phyloP scores from a whole-genome alignment of 2,888 invertebrate species.

The Nemoura dubitans region DNA sequence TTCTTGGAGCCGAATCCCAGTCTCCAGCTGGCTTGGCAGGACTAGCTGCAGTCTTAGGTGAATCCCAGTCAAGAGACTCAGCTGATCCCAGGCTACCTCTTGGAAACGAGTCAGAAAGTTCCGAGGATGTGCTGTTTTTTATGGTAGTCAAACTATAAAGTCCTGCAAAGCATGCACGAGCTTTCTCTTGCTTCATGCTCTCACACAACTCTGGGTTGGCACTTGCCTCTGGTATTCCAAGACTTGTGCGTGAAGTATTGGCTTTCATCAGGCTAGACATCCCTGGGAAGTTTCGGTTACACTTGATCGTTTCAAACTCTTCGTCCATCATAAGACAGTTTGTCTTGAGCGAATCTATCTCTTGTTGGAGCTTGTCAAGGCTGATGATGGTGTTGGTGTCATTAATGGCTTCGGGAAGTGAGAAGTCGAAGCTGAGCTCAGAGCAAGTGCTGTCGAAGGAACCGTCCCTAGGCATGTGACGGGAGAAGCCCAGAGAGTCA shows the following conservation, averaged over 20 bases:
- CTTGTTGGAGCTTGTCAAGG: constrained; percentile 54
- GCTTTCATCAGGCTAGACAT: constrained; percentile 53
- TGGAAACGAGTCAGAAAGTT: constrained; percentile 51
- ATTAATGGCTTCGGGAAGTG: constrained; percentile 45
- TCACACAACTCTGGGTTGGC: constrained; percentile 42
- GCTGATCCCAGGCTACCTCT: constrained; percentile 49
- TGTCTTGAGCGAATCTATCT: constrained; percentile 55
- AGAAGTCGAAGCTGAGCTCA: constrained; percentile 54
- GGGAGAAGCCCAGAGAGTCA: constrained; percentile 52
- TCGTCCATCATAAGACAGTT: constrained; percentile 55
- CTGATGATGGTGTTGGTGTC: constrained; percentile 53
- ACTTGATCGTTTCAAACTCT: constrained; percentile 54
- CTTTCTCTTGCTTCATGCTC: constrained; percentile 49
- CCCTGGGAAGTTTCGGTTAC: constrained; percentile 54
- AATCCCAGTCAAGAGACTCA: constrained; percentile 54
- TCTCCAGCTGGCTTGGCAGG: constrained; percentile 41
- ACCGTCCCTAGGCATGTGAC: constrained; percentile 51
- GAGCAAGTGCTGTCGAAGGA: constrained; percentile 56
- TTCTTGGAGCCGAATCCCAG: not conserved
- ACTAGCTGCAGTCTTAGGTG: constrained; percentile 49
- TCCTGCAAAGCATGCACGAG: constrained; percentile 52
- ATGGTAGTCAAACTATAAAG: constrained; percentile 54
- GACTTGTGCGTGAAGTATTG: constrained; percentile 40
- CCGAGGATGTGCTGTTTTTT: constrained; percentile 53
- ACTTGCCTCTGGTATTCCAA: constrained; percentile 18